Evolutionary conservation across 2,113 vertebrate genomes (phyloP), one percentile per base, ranked within the genome.

Genomic region (Catharus bicknelli): DNA sequence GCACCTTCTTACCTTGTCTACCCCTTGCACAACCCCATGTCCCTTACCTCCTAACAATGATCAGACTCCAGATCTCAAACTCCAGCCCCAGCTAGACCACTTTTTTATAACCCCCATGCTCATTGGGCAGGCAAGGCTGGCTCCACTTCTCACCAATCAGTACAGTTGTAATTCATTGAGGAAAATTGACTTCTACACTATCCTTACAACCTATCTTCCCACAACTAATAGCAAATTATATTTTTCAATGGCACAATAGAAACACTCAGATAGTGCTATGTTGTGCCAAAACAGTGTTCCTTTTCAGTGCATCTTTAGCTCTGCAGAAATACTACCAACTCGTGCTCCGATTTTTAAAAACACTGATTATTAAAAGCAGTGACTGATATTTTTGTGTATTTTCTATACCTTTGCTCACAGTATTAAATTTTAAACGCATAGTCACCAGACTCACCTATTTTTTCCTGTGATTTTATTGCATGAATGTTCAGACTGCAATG

Each of bases 401-500:
- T 82, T 45, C 16, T 69, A 7, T 50, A 40, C 51, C 6, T 79
- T 81, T 43, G 32, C 16, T 50, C 11, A 40, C 5, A 18, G 4
- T 3, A 36, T 61, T 68, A 23, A 40, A 51, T 77, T 77, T 64
- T 69, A 38, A 91, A 40, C 30, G 77, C 15, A 29, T 8, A 45
- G 29, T 4, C 38, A 34, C 25, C 20, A 80, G 21, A 19, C 6
- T 29, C 48, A 29, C 11, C 6, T 55, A 12, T 23, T 63, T 90
- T 40, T 5, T 13, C 36, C 30, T 13, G 3, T 42, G 43, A n/a
- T 26, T 45, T 2, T 40, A 19, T 16, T 40, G 12, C n/a, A 30
- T 12, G 6, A 43, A 34, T 12, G 22, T 34, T 54, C 63, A 53
- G 51, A 59, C 5, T 14, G 3, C 0, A 0, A 25, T 29, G 29